Conservation (phyloP, 2,797 vertebrate genomes). For the Pteronotus mesoamericanus region DNA sequence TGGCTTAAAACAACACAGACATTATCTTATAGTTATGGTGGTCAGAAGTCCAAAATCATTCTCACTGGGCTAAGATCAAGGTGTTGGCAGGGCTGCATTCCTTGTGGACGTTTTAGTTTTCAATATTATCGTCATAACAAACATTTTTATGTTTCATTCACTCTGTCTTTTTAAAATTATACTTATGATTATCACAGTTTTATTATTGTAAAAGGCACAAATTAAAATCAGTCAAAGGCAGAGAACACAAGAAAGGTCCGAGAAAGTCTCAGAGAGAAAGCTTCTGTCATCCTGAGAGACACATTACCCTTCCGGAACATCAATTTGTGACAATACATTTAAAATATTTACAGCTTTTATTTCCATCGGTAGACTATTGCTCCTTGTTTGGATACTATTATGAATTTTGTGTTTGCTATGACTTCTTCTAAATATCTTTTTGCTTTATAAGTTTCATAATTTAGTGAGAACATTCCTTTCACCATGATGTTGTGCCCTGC, state of each 20-base stretch:
- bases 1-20: neutral
- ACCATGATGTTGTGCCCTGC: neutral
- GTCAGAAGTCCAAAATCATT: neutral
- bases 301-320: too few relatives aligned
- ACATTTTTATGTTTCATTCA: neutral
- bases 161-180: neutral
- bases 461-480: neutral
- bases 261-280: too few relatives aligned
- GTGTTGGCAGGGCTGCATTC: neutral
- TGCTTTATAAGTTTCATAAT: slow-evolving; percentile 1
- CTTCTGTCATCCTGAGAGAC: too few relatives aligned
- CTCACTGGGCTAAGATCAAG: neutral
- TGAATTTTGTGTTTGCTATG: neutral
- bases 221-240: too few relatives aligned
- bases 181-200: too few relatives aligned
- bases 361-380: neutral
- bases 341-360: neutral
- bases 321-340: neutral
- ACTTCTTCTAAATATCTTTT: neutral
- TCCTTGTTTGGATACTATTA: neutral
- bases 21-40: neutral
- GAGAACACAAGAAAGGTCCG: too few relatives aligned
- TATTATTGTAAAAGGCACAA: too few relatives aligned
- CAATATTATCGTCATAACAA: neutral
- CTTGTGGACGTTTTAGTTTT: neutral